These are phyloP conservation scores for Pelecanoides urinatrix DNA, from an alignment of 2,113 vertebrate genomes.

Conservation along the genomic window DNA sequence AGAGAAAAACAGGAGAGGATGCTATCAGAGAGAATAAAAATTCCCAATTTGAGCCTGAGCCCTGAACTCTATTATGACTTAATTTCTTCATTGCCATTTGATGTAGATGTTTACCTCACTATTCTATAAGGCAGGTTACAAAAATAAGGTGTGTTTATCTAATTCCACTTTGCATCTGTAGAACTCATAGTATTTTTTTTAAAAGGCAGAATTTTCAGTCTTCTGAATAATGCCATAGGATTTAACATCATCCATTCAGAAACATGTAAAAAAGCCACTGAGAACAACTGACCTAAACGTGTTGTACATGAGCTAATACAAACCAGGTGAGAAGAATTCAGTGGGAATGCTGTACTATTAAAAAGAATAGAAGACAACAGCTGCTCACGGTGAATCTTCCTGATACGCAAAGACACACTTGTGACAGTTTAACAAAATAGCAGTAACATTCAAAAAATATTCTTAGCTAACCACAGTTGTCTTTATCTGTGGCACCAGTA, in stretches of 20 bases:
- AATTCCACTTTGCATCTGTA: not conserved
- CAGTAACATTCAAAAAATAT: not conserved
- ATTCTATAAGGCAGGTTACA: not conserved
- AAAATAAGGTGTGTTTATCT: not conserved
- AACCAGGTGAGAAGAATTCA: not conserved
- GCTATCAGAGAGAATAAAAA: not conserved
- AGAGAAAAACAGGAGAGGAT: not conserved
- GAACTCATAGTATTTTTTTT: not conserved
- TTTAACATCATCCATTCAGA: not conserved
- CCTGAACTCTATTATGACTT: not conserved
- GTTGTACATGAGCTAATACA: not conserved
- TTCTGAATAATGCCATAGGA: not conserved
- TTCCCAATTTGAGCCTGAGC: not conserved
- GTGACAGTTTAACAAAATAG: not conserved
- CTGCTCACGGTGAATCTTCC: not conserved
- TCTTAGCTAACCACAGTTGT: not conserved
- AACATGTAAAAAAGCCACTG: not conserved
- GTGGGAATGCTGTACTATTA: not conserved
- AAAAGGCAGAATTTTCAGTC: not conserved
- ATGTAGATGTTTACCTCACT: not conserved
- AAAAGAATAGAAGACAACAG: not conserved
- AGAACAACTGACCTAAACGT: not conserved
- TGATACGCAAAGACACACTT: not conserved
- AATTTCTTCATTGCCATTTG: not conserved
- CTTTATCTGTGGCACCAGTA: not conserved